phyloP scores from a whole-genome alignment of 1,140 invertebrate species.

The Drosophila lacertosa region DNA sequence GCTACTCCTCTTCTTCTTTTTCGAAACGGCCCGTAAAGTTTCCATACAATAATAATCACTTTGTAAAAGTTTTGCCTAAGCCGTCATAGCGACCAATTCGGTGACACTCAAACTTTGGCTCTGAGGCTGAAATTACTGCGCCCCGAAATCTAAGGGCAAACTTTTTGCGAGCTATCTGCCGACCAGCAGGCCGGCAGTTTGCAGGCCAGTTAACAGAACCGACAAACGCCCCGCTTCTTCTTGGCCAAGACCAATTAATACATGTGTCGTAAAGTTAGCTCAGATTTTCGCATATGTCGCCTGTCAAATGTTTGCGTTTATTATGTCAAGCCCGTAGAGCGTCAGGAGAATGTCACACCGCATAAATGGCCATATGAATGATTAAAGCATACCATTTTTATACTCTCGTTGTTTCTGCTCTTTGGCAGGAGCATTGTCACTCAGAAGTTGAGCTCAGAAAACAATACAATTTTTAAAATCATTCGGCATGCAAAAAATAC shows the following conservation, averaged over 20 bases:
- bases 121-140: constrained; percentile 26
- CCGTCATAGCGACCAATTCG: constrained; percentile 73
- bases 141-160: constrained; percentile 28
- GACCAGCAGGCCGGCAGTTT: constrained; percentile 33
- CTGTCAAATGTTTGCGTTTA: constrained; percentile 67
- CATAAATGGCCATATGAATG: constrained; percentile 71
- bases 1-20: constrained; percentile 24
- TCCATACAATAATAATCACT: constrained; percentile 80
- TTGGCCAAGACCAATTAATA: constrained; percentile 51
- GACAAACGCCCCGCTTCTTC: neutral
- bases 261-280: constrained; percentile 43
- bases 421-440: neutral
- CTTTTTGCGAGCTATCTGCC: constrained; percentile 42
- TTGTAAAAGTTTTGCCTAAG: constrained; percentile 76
- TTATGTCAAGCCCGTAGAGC: constrained; percentile 50
- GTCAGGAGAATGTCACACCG: constrained; percentile 35
- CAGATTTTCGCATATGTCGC: constrained; percentile 39
- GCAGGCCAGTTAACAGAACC: constrained; percentile 24
- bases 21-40: constrained; percentile 59
- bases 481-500: too few species aligned
- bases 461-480: too few species aligned
- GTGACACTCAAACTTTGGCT: constrained; percentile 57
- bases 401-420: constrained; percentile 2
- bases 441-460: too few species aligned
- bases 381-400: constrained; percentile 45